Conservation (phyloP, 2,797 vertebrate species). For the Glyptemys insculpta region DNA sequence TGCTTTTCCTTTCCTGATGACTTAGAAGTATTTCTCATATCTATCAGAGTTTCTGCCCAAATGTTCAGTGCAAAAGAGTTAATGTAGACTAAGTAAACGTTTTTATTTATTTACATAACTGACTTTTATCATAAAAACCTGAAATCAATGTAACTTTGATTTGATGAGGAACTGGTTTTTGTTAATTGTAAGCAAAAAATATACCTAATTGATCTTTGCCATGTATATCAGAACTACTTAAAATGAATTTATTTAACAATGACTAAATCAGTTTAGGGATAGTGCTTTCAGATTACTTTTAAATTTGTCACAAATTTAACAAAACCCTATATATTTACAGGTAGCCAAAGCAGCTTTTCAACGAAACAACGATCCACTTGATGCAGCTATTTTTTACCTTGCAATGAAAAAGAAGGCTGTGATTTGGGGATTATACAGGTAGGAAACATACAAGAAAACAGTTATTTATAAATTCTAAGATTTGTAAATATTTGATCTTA, state of each 20-base stretch:
- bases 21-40: neutral
- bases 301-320: neutral
- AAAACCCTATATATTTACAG: slow-evolving; percentile 76
- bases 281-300: neutral
- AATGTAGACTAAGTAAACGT: neutral
- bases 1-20: neutral
- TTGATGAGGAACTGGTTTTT: neutral
- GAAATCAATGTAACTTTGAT: neutral
- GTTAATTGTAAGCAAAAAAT: neutral
- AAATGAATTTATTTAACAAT: neutral
- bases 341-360: slow-evolving; percentile 97
- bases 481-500: neutral
- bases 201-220: neutral
- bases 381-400: slow-evolving; percentile 97
- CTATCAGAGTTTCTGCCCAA: neutral
- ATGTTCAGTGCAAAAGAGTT: neutral
- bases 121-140: neutral
- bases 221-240: neutral
- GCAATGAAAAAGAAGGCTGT: slow-evolving; percentile 98
- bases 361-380: slow-evolving; percentile 94
- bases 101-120: no score
- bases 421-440: slow-evolving; percentile 98
- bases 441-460: slow-evolving; percentile 23
- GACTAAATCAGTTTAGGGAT: neutral
- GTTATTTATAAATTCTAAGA: neutral